Evolutionary conservation across 2,888 invertebrate genomes (phyloP).

Genomic region (Troilus luridus): DNA sequence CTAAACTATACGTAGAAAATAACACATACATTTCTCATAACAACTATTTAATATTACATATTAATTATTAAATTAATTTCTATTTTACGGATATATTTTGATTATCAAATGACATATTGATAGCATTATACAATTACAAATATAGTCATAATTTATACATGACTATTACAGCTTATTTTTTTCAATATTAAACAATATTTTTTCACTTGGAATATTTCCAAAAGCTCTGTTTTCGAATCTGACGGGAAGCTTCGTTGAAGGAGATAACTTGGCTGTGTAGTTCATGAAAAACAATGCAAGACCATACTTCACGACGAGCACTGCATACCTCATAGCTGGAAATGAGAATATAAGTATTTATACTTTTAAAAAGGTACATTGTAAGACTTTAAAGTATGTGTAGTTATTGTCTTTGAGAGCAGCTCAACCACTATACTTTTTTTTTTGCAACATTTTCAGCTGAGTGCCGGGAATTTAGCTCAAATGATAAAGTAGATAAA

Average conservation of each 20-base stretch:
- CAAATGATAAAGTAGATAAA: too few species aligned
- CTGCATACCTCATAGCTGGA: constrained; percentile 56
- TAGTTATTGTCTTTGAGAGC: too few species aligned
- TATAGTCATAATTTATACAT: not conserved
- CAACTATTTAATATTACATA: too few species aligned
- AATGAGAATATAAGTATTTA: not conserved
- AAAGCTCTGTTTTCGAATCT: not conserved
- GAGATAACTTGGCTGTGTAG: constrained; percentile 23
- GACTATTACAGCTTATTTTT: not conserved
- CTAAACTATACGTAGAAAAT: too few species aligned
- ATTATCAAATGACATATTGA: too few species aligned
- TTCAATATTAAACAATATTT: not conserved
- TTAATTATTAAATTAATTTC: too few species aligned
- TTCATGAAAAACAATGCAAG: constrained; percentile 42
- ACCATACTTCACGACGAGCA: constrained; percentile 50
- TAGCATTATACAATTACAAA: not conserved
- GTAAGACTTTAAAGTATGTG: too few species aligned
- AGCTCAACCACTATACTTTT: too few species aligned
- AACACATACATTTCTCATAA: too few species aligned
- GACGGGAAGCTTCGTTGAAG: constrained; percentile 18
- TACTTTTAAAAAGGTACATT: not conserved
- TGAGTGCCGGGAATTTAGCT: too few species aligned
- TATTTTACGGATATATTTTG: too few species aligned
- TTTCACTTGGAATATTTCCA: not conserved
- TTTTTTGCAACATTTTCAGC: too few species aligned